Evolutionary conservation across 2,113 vertebrate species (phyloP).

Genomic region (Tragelaphus strepsiceros): DNA sequence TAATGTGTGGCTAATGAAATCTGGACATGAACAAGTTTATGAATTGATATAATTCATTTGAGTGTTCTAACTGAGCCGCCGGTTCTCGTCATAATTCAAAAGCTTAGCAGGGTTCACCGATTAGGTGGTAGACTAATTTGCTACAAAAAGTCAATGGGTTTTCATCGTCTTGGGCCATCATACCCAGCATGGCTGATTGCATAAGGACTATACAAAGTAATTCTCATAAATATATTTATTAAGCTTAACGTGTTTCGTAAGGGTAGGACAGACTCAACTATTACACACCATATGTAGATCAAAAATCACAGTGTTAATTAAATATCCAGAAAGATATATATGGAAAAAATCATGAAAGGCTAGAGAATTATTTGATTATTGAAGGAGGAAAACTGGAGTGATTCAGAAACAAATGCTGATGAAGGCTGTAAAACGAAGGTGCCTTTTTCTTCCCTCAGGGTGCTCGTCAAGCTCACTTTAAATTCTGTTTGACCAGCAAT

Average conservation of each 20-base stretch:
- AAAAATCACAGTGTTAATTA: slow-evolving; percentile 77
- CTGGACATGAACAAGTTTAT: slow-evolving; percentile 98
- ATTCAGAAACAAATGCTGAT: slow-evolving; percentile 72
- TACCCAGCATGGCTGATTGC: slow-evolving; percentile 92
- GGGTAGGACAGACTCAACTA: slow-evolving; percentile 80
- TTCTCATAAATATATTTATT: slow-evolving; percentile 96
- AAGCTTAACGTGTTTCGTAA: slow-evolving; percentile 91
- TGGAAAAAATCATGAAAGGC: slow-evolving; percentile 69
- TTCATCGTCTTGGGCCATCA: slow-evolving; percentile 89
- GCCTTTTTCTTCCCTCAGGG: background rate
- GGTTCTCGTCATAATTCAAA: slow-evolving; percentile 93
- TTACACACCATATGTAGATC: slow-evolving; percentile 76
- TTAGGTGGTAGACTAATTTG: slow-evolving; percentile 95
- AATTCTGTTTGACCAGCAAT: background rate
- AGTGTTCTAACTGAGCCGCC: slow-evolving; percentile 90
- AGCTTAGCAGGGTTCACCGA: slow-evolving; percentile 94
- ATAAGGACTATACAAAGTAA: slow-evolving; percentile 92
- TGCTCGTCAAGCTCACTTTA: background rate
- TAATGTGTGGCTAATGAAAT: slow-evolving; percentile 99
- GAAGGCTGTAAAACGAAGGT: slow-evolving; percentile 49
- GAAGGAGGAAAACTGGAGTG: slow-evolving; percentile 19
- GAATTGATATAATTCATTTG: slow-evolving; percentile 98
- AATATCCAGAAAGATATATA: slow-evolving; percentile 73
- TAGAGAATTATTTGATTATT: slow-evolving; percentile 42
- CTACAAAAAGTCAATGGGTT: slow-evolving; percentile 93